phyloP scores from a whole-genome alignment of 2,797 vertebrate genomes.

The Menidia menidia region DNA sequence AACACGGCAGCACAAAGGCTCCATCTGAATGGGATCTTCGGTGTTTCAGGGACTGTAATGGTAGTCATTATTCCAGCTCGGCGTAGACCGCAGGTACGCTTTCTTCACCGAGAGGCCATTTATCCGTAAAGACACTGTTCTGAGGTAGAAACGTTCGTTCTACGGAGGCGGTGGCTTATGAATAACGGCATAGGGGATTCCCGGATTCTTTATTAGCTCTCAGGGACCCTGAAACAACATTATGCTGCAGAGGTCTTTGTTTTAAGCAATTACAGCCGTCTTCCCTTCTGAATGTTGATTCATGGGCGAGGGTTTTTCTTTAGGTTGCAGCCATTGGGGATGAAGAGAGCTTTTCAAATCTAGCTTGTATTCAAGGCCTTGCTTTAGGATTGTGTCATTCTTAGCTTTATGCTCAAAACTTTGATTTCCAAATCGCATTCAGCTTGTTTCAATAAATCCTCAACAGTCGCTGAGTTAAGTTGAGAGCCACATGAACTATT shows the following conservation, averaged over 20 bases:
- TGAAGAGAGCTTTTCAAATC: neutral
- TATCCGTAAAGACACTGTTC: constrained; percentile 62
- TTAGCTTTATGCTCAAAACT: neutral
- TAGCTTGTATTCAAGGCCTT: neutral
- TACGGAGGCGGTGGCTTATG: constrained; percentile 51
- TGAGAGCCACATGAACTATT: too few species aligned
- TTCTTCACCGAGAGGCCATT: constrained; percentile 42
- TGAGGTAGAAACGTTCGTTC: constrained; percentile 39
- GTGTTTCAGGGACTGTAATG: constrained; percentile 66
- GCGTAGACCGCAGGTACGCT: constrained; percentile 45
- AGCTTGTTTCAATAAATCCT: neutral
- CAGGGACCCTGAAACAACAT: constrained; percentile 28
- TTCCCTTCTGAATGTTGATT: constrained; percentile 22
- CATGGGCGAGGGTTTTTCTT: neutral
- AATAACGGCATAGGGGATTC: constrained; percentile 38
- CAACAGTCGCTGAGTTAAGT: neutral
- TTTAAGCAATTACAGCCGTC: constrained; percentile 39
- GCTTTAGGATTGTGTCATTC: neutral
- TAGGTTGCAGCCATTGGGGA: neutral
- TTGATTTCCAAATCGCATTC: neutral
- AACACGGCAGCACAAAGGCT: constrained; percentile 59
- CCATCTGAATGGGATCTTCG: constrained; percentile 54
- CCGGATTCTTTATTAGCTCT: constrained; percentile 47
- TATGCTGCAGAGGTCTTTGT: constrained; percentile 35
- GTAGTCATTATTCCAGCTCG: constrained; percentile 64